Percentiles rank a stretch among this genome's conserved stretches.
Conservation (phyloP, 1,140 invertebrate species). For the Gonioctena quinquepunctata region DNA sequence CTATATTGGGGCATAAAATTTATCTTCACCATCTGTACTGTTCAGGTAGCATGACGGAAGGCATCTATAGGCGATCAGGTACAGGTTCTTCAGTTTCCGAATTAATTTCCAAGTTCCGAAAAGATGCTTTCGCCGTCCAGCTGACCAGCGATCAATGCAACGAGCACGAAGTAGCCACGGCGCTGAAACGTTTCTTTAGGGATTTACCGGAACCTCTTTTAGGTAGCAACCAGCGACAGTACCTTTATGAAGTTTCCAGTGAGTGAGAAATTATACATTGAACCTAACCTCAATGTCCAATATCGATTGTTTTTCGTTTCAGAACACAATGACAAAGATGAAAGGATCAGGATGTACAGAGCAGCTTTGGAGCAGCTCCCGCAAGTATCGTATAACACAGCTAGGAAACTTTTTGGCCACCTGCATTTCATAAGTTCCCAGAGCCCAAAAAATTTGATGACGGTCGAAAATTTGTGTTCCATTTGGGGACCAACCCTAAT, state of each 20-base stretch:
- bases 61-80: constrained; percentile 83
- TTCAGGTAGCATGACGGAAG: constrained; percentile 78
- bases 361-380: constrained; percentile 69
- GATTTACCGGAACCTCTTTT: constrained; percentile 76
- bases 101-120: constrained; percentile 73
- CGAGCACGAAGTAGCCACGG: constrained; percentile 85
- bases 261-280: constrained; percentile 30
- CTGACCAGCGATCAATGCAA: constrained; percentile 73
- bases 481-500: constrained; percentile 84
- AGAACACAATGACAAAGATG: constrained; percentile 60
- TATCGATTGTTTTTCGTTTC: too few species aligned
- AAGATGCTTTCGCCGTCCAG: constrained; percentile 82
- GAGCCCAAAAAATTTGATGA: constrained; percentile 77
- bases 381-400: constrained; percentile 70
- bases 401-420: constrained; percentile 77
- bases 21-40: constrained; percentile 5
- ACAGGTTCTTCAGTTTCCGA: constrained; percentile 74
- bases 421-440: constrained; percentile 78
- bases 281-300: too few species aligned
- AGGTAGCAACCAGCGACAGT: constrained; percentile 46
- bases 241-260: constrained; percentile 53
- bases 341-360: constrained; percentile 64
- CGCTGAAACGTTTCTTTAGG: constrained; percentile 81
- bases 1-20: too few species aligned
- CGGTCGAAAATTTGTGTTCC: constrained; percentile 76